phyloP scores from a whole-genome alignment of 1,140 invertebrate genomes.

The Anagrus nilaparvatae region DNA sequence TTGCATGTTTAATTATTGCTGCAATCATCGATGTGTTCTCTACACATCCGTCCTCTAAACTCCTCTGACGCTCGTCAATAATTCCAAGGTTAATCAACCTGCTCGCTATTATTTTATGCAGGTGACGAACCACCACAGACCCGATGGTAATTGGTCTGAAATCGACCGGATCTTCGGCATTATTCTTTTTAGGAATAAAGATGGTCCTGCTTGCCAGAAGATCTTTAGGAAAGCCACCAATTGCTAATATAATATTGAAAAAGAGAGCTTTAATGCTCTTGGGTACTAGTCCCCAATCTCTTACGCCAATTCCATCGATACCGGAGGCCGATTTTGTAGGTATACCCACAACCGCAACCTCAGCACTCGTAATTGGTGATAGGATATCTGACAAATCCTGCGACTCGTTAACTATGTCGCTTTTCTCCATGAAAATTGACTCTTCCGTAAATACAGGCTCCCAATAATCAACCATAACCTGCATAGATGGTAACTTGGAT shows the following conservation, averaged over 20 bases:
- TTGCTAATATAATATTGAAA: slow-evolving; percentile 15
- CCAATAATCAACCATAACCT: too few relatives aligned
- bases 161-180: slow-evolving; percentile 18
- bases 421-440: too few relatives aligned
- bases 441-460: too few relatives aligned
- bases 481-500: too few relatives aligned
- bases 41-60: slow-evolving; percentile 16
- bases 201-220: slow-evolving; percentile 1
- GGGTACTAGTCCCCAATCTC: slow-evolving; percentile 10
- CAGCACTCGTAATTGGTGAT: too few relatives aligned
- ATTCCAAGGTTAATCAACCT: neutral
- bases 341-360: too few relatives aligned
- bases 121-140: slow-evolving; percentile 29
- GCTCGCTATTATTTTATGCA: slow-evolving; percentile 19
- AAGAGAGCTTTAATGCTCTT: slow-evolving; percentile 8
- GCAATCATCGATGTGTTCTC: slow-evolving; percentile 11
- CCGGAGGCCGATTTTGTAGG: slow-evolving; percentile 12
- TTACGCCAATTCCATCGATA: slow-evolving; percentile 4
- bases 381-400: too few relatives aligned
- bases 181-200: slow-evolving; percentile 2
- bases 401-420: too few relatives aligned
- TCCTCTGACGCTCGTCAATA: slow-evolving; percentile 14
- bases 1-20: slow-evolving; percentile 2
- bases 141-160: slow-evolving; percentile 35
- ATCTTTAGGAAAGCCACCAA: slow-evolving; percentile 1